Percentiles rank a stretch among this genome's conserved stretches.
Evolutionary conservation across 2,113 vertebrate genomes (phyloP).

Genomic region (Xiphophorus maculatus): DNA sequence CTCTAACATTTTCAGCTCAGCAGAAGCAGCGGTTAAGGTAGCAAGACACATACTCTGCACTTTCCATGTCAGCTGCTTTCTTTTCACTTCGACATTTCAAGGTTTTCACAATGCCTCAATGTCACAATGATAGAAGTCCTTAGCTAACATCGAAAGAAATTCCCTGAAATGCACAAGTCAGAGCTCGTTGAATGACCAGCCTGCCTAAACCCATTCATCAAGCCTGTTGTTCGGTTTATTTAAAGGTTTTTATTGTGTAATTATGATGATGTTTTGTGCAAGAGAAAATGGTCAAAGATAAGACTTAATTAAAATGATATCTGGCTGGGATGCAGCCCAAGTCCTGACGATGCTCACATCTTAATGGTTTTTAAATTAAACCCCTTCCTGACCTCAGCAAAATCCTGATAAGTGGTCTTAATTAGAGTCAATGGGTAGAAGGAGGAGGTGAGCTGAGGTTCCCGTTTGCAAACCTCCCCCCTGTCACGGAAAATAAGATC

Average conservation of each 20-base stretch:
- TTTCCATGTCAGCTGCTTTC: neutral
- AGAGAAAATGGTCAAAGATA: slow-evolving; percentile 77
- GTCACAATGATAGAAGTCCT: neutral
- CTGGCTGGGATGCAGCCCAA: slow-evolving; percentile 63
- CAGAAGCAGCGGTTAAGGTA: slow-evolving; percentile 11
- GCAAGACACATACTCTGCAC: slow-evolving; percentile 6
- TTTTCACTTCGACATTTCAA: slow-evolving; percentile 4
- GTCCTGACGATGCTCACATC: slow-evolving; percentile 49
- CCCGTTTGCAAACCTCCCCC: slow-evolving; percentile 25
- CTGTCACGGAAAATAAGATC: neutral
- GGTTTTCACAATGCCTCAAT: neutral
- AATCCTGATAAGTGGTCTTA: slow-evolving; percentile 76
- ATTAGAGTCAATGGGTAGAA: slow-evolving; percentile 69
- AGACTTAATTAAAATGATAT: slow-evolving; percentile 83
- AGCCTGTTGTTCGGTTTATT: slow-evolving; percentile 37
- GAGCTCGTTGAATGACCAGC: neutral
- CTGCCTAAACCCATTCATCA: slow-evolving; percentile 14
- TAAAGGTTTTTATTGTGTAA: slow-evolving; percentile 59
- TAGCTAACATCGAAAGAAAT: too few species aligned
- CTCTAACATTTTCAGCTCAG: neutral
- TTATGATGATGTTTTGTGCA: slow-evolving; percentile 69
- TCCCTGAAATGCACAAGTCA: neutral
- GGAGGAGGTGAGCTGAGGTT: slow-evolving; percentile 22
- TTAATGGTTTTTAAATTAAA: slow-evolving; percentile 81
- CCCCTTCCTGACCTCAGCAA: slow-evolving; percentile 77